phyloP scores from a whole-genome alignment of 2,888 invertebrate genomes.

The Colostygia pectinataria region DNA sequence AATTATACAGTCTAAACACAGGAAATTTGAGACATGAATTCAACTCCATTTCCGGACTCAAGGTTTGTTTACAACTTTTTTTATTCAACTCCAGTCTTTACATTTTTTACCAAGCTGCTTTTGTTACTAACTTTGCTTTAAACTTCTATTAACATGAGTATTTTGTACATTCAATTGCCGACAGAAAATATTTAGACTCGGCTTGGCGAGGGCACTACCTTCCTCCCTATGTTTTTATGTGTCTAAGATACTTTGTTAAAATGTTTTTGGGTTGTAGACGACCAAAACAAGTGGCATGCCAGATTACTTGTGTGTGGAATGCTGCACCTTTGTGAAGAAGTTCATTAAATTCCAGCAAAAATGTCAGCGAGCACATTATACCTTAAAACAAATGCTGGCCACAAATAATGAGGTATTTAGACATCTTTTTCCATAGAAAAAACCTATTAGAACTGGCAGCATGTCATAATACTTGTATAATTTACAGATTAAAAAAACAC shows the following conservation, averaged over 20 bases:
- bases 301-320: constrained; percentile 65
- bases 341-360: constrained; percentile 62
- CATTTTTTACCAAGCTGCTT: too few relatives aligned
- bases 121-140: too few relatives aligned
- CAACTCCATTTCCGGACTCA: constrained; percentile 62
- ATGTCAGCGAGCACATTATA: constrained; percentile 67
- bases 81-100: background rate
- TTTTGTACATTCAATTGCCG: too few relatives aligned
- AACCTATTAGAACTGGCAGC: too few relatives aligned
- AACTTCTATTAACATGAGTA: too few relatives aligned
- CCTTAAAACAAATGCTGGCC: constrained; percentile 58
- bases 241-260: too few relatives aligned
- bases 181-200: too few relatives aligned
- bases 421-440: background rate
- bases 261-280: constrained; percentile 58
- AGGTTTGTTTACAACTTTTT: constrained; percentile 45
- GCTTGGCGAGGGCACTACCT: too few relatives aligned
- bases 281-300: constrained; percentile 57
- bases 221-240: too few relatives aligned
- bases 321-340: constrained; percentile 53
- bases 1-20: constrained; percentile 57
- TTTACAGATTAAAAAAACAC: constrained; percentile 58
- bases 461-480: too few relatives aligned
- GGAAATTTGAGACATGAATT: constrained; percentile 59
- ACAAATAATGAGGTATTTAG: constrained; percentile 56